These are phyloP conservation scores for Abramis brama DNA, from an alignment of 2,113 vertebrate genomes.

Conservation along the genomic window DNA sequence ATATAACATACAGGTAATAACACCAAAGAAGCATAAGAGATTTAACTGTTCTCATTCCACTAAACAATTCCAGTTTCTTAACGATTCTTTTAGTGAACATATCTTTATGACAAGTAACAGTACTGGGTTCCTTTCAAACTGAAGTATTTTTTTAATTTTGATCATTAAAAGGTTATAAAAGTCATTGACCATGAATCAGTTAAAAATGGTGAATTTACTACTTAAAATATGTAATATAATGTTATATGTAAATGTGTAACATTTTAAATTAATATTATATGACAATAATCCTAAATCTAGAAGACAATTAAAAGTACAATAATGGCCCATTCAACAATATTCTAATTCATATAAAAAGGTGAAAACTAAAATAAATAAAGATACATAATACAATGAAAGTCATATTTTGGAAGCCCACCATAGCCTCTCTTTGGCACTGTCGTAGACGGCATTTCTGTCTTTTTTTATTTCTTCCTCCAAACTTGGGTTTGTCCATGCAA, in stretches of 20 bases:
- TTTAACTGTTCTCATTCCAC: not conserved
- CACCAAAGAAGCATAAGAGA: not conserved
- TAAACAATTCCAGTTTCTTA: not conserved
- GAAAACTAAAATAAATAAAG: not conserved
- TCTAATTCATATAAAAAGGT: not conserved
- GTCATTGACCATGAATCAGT: not conserved
- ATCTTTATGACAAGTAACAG: not conserved
- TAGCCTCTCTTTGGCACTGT: slow-evolving; percentile 86
- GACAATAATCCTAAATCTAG: not conserved
- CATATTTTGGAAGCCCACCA: slow-evolving; percentile 68
- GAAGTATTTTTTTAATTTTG: not conserved
- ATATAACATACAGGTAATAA: not conserved
- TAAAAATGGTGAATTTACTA: no score
- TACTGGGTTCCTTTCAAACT: not conserved
- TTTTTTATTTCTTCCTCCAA: slow-evolving; percentile 89
- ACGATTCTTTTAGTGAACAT: no score
- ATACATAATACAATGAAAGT: not conserved
- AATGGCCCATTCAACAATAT: not conserved
- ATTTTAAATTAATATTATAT: not conserved
- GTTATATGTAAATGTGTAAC: not conserved
- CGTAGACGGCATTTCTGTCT: slow-evolving; percentile 88
- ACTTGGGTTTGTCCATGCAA: slow-evolving; percentile 89
- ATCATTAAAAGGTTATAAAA: not conserved
- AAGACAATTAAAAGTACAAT: not conserved
- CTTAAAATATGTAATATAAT: not conserved